Evolutionary conservation across 2,888 invertebrate genomes (phyloP), one percentile per base, ranked within the genome.

Genomic region (Acanthosepion pharaonis): DNA sequence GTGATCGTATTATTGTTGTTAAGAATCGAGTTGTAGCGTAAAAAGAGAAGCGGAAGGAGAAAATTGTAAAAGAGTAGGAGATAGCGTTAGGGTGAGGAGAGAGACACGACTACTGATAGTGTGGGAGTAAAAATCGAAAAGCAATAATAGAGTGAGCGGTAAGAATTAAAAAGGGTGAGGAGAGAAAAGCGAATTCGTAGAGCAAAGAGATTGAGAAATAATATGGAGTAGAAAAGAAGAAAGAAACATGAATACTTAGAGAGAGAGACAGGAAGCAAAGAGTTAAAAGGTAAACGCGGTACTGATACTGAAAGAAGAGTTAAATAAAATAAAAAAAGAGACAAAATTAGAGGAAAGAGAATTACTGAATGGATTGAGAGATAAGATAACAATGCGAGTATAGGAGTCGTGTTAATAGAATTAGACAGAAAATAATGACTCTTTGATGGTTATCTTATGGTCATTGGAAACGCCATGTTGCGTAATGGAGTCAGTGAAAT

Each of bases 21-120:
- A n/a, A 78, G 78, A 23, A 78, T 78, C n/a, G 78, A 78, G n/a
- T n/a, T n/a, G 78, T 78, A 78, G 78, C 78, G 78, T 78, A 78
- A 78, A 33, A 78, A n/a, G n/a, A 78, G 78, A 78, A 78, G 33
- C 3, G 9, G n/a, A 5, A 15, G n/a, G 78, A 78, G 78, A 33
- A 78, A 18, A 18, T 6, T 6, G 78, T 78, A 18, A n/a, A 78
- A 18, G 78, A 33, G 78, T 78, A 11, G 78, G 78, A n/a, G 78
- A 5, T 3, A 15, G 78, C 33, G 11, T 18, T 78, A 78, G 78
- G 78, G 11, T 78, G 78, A 78, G 78, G 78, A 78, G 78, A 78
- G 33, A 78, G 15, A 33, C 78, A 11, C 11, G n/a, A 78, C 9
- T n/a, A 8, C 11, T n/a, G n/a, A n/a, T 8, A 33, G 78, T 33